phyloP scores from a whole-genome alignment of 2,797 vertebrate species.

The Tauraco hartlaubi region DNA sequence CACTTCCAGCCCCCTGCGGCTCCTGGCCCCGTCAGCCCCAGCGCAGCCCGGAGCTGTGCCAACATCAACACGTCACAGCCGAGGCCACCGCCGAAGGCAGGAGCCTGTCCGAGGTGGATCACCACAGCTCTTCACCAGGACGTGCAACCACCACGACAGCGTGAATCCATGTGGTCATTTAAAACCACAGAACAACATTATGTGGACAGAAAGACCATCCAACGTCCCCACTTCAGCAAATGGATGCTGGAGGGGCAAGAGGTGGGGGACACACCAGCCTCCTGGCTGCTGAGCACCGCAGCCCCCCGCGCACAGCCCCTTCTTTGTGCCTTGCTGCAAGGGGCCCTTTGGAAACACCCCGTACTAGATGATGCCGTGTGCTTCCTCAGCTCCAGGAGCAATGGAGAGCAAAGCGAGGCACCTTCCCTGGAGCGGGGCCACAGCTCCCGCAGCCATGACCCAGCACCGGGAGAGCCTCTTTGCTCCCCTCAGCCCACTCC shows the following conservation, averaged over 20 bases:
- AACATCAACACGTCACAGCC: neutral
- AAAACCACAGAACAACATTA: rapidly evolving
- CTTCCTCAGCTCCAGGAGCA: neutral
- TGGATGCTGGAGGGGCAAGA: neutral
- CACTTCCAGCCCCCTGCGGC: neutral
- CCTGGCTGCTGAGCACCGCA: neutral
- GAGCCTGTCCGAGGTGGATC: neutral
- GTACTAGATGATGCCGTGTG: neutral
- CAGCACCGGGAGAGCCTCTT: neutral
- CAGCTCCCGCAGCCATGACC: neutral
- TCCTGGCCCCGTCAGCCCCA: neutral
- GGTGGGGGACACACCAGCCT: neutral
- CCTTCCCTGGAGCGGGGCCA: rapidly evolving
- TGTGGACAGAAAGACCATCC: neutral
- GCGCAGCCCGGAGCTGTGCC: neutral
- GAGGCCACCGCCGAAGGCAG: neutral
- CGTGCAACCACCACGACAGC: rapidly evolving
- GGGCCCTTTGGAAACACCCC: rapidly evolving
- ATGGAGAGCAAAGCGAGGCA: rapidly evolving
- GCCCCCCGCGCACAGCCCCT: neutral
- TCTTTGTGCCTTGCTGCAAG: rapidly evolving
- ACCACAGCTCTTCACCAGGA: neutral
- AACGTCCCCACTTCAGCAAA: rapidly evolving
- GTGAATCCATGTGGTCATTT: rapidly evolving
- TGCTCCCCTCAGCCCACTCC: neutral